phyloP scores from a whole-genome alignment of 2,113 vertebrate species.

The Ammodramus savannarum region DNA sequence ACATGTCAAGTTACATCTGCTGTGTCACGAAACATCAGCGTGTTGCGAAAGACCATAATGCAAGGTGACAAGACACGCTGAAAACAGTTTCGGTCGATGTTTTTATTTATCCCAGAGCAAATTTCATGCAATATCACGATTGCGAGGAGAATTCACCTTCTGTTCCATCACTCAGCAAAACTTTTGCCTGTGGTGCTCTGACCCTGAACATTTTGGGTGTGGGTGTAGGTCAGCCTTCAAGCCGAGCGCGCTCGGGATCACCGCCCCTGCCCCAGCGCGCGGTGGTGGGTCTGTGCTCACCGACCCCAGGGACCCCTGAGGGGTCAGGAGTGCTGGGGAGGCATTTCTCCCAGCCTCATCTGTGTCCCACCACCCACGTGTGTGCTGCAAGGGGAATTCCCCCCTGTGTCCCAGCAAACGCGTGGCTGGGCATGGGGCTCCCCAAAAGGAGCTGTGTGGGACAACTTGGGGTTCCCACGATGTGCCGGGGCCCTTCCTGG shows the following conservation, averaged over 20 bases:
- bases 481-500: accelerated
- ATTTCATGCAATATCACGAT: neutral
- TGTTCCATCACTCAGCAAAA: neutral
- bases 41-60: neutral
- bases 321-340: neutral
- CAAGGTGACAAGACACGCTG: constrained; percentile 34
- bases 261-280: neutral
- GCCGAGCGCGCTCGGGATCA: accelerated
- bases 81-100: neutral
- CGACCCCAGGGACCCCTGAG: accelerated
- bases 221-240: neutral
- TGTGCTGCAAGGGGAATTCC: neutral
- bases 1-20: constrained; percentile 51
- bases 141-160: neutral
- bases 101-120: constrained; percentile 15
- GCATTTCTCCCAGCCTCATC: neutral
- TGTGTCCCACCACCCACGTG: neutral
- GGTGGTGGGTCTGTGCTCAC: neutral
- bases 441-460: accelerated
- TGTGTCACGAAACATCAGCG: constrained; percentile 5
- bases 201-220: neutral
- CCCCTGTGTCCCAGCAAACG: accelerated
- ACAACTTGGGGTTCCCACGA: neutral
- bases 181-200: neutral
- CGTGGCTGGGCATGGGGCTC: accelerated